These are phyloP conservation scores for Apteryx owenii DNA, from an alignment of 2,113 vertebrate genomes.

Conservation along the genomic window DNA sequence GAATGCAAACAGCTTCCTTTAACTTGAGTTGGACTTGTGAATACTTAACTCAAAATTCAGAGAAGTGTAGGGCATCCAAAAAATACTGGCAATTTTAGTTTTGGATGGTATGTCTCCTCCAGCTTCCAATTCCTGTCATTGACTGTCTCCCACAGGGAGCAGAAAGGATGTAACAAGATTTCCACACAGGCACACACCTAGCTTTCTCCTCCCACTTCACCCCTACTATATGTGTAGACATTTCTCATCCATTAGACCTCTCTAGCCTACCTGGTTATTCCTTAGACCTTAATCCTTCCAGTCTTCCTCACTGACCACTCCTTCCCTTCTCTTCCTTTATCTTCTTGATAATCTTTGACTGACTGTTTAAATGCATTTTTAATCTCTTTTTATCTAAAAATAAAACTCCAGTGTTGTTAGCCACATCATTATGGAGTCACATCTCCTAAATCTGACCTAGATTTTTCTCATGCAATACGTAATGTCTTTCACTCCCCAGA, in stretches of 20 bases:
- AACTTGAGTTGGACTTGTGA: background rate
- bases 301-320: background rate
- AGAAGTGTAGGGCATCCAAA: background rate
- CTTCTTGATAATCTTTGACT: background rate
- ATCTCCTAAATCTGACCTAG: background rate
- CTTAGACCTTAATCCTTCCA: background rate
- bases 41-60: background rate
- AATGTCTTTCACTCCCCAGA: background rate
- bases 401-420: background rate
- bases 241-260: background rate
- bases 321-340: background rate
- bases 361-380: background rate
- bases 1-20: background rate
- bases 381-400: background rate
- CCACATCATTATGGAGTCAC: background rate
- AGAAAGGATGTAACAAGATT: background rate
- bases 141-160: background rate
- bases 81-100: background rate
- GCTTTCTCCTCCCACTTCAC: accelerated
- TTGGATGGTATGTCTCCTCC: background rate
- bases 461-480: background rate
- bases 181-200: background rate
- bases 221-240: background rate
- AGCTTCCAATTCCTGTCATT: background rate
- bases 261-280: background rate